Conservation (phyloP, 2,888 invertebrate genomes). For the Uloborus plumipes region DNA sequence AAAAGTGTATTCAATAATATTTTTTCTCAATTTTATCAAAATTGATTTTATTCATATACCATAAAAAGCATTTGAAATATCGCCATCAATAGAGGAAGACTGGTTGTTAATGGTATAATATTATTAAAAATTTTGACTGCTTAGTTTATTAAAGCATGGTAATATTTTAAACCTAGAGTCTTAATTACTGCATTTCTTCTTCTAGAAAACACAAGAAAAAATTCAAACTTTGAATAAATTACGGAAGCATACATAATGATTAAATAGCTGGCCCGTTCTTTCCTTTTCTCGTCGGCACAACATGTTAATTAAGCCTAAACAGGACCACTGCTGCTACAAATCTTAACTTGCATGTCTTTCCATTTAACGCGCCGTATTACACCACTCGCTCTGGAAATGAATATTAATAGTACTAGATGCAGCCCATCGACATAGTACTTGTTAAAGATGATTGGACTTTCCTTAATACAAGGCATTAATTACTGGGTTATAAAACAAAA, state of each 20-base stretch:
- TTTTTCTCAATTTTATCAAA: no score
- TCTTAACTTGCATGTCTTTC: conserved; percentile 47
- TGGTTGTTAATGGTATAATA: no score
- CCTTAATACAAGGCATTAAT: conserved; percentile 58
- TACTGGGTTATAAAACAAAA: conserved; percentile 34
- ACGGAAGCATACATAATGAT: conserved; percentile 24
- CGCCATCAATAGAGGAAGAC: no score
- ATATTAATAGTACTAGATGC: conserved; percentile 51
- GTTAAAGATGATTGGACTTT: conserved; percentile 34
- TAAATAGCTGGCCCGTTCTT: conserved; percentile 2
- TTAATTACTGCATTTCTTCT: no score
- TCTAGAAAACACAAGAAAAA: no score
- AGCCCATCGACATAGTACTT: conserved; percentile 14
- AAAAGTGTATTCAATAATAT: no score
- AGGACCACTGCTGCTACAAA: conserved; percentile 26
- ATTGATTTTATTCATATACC: no score
- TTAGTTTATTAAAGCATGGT: no score
- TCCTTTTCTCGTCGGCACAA: conserved; percentile 37
- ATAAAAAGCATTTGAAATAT: no score
- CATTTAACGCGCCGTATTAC: conserved; percentile 33
- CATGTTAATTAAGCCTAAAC: conserved; percentile 59
- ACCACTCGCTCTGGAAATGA: conserved; percentile 35
- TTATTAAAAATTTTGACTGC: no score
- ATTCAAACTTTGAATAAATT: no score
- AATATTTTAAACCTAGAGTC: no score